phyloP scores from a whole-genome alignment of 2,113 vertebrate genomes.

The Heteronetta atricapilla region DNA sequence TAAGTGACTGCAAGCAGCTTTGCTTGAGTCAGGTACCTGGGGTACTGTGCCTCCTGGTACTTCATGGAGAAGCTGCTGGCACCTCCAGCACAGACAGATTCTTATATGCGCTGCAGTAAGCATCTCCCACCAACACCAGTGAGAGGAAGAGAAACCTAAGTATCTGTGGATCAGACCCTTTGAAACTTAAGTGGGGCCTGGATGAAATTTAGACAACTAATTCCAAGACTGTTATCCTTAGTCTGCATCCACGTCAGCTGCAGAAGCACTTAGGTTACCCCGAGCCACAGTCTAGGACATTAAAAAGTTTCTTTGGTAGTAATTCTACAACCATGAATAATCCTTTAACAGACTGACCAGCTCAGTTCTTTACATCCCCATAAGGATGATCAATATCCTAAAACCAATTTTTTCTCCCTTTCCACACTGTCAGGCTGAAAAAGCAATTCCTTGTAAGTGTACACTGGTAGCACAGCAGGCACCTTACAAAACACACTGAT shows the following conservation, averaged over 20 bases:
- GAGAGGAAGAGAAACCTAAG: not conserved
- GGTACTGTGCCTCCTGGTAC: not conserved
- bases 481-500: not conserved
- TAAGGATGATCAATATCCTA: not conserved
- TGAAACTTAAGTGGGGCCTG: not conserved
- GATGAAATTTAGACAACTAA: not conserved
- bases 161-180: not conserved
- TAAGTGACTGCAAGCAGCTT: not conserved
- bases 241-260: fast-evolving
- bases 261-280: not conserved
- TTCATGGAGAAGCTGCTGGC: not conserved
- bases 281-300: not conserved
- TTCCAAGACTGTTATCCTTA: not conserved
- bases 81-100: not conserved
- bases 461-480: not conserved
- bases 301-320: not conserved
- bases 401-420: not conserved
- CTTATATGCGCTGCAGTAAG: not conserved
- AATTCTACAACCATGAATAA: not conserved
- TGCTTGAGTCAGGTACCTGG: not conserved
- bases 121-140: not conserved
- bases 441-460: not conserved
- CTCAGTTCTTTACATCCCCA: not conserved
- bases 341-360: not conserved
- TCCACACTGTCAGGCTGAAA: not conserved